Conservation (phyloP, 1,140 invertebrate genomes). For the Drosophila rufa region DNA sequence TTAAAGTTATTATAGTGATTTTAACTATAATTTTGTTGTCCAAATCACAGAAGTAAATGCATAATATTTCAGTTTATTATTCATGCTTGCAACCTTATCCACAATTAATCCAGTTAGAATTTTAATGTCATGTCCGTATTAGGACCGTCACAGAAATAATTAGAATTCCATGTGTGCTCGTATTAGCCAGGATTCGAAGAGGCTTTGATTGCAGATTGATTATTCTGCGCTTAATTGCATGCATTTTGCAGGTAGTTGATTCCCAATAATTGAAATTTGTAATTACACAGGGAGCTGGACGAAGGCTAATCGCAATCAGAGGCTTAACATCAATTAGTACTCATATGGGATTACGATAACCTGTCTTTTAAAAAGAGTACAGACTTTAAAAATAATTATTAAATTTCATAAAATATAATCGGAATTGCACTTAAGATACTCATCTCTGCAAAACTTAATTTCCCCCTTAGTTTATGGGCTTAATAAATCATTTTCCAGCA, state of each 20-base stretch:
- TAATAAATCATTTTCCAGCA: slow-evolving; percentile 28
- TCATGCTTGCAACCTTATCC: background rate
- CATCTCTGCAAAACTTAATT: background rate
- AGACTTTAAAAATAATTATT: background rate
- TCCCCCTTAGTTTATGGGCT: background rate
- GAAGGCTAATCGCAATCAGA: background rate
- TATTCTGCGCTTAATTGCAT: slow-evolving; percentile 30
- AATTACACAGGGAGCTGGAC: background rate
- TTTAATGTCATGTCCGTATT: background rate
- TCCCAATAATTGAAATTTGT: slow-evolving; percentile 12
- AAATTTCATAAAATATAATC: too few relatives aligned
- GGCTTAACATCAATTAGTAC: background rate
- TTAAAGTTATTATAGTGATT: background rate
- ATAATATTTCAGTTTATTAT: background rate
- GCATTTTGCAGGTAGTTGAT: slow-evolving; percentile 17
- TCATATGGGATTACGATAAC: background rate
- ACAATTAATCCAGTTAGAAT: slow-evolving; percentile 5
- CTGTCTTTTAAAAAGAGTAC: too few relatives aligned
- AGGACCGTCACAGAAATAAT: slow-evolving; percentile 5
- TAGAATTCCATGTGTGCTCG: slow-evolving; percentile 5
- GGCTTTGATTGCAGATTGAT: slow-evolving; percentile 33
- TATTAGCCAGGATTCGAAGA: background rate
- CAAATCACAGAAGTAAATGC: background rate
- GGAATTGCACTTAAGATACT: background rate
- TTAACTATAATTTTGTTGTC: background rate